These are phyloP conservation scores for Sinotaia quadrata DNA, from an alignment of 2,888 invertebrate species.

Conservation along the genomic window DNA sequence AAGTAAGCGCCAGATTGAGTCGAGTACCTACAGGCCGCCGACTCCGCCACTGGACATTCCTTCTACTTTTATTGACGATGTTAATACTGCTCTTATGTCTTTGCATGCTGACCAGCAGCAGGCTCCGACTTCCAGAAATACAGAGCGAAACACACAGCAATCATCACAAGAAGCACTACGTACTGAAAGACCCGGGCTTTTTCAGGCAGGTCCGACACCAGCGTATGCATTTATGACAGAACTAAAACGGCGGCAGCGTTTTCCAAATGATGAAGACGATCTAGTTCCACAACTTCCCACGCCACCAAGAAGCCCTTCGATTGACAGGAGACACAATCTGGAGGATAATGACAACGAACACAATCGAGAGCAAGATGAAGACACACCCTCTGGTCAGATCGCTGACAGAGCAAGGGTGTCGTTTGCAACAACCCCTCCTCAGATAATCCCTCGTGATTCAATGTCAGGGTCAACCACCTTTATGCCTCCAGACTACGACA, in stretches of 20 bases:
- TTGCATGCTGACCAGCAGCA: neutral
- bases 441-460: slow-evolving; percentile 35
- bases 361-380: neutral
- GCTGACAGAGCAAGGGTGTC: slow-evolving; percentile 19
- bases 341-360: slow-evolving; percentile 16
- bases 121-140: slow-evolving; percentile 32
- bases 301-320: neutral
- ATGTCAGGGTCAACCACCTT: slow-evolving; percentile 4
- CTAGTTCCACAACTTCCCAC: neutral
- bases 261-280: neutral
- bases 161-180: neutral
- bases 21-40: slow-evolving; percentile 11
- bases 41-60: slow-evolving; percentile 32
- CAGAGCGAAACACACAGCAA: neutral
- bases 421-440: slow-evolving; percentile 35
- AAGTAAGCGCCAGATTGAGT: neutral
- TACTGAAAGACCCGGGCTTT: neutral
- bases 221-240: slow-evolving; percentile 32
- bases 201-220: neutral
- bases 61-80: neutral
- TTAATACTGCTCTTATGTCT: neutral
- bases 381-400: neutral
- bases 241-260: slow-evolving; percentile 28
- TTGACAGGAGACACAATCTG: neutral
- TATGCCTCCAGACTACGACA: slow-evolving; percentile 6